Conservation (phyloP, 2,113 vertebrate genomes). For the Probosciger aterrimus region DNA sequence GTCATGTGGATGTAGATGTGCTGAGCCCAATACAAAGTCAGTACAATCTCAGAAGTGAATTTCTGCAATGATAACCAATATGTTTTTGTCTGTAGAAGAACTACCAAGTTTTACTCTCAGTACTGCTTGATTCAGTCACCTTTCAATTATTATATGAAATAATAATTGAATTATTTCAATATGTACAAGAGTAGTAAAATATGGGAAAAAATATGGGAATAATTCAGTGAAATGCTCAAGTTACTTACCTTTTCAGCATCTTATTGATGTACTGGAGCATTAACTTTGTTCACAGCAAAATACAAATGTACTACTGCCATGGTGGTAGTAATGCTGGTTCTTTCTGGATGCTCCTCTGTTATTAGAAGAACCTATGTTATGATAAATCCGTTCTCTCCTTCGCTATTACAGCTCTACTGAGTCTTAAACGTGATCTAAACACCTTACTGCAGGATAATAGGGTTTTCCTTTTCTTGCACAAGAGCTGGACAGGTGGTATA, state of each 20-base stretch:
- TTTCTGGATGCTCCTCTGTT: not conserved
- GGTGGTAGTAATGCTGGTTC: not conserved
- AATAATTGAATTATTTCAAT: no score
- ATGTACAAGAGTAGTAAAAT: no score
- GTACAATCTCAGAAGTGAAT: not conserved
- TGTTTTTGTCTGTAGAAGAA: accelerated
- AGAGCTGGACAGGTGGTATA: not conserved
- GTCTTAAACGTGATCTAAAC: not conserved
- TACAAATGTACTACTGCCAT: not conserved
- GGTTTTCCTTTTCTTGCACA: not conserved
- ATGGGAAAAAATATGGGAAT: no score
- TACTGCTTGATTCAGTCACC: not conserved
- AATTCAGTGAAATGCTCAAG: not conserved
- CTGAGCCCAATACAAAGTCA: not conserved
- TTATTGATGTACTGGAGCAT: not conserved
- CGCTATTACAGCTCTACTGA: not conserved
- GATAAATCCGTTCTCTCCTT: not conserved
- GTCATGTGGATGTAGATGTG: not conserved
- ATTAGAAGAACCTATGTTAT: not conserved
- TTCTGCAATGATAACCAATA: not conserved
- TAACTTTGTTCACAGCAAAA: not conserved
- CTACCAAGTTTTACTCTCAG: not conserved
- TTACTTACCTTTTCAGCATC: not conserved
- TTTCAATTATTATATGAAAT: no score
- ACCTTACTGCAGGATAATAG: not conserved